Conservation (phyloP, 2,888 invertebrate species). For the Baronia brevicornis region DNA sequence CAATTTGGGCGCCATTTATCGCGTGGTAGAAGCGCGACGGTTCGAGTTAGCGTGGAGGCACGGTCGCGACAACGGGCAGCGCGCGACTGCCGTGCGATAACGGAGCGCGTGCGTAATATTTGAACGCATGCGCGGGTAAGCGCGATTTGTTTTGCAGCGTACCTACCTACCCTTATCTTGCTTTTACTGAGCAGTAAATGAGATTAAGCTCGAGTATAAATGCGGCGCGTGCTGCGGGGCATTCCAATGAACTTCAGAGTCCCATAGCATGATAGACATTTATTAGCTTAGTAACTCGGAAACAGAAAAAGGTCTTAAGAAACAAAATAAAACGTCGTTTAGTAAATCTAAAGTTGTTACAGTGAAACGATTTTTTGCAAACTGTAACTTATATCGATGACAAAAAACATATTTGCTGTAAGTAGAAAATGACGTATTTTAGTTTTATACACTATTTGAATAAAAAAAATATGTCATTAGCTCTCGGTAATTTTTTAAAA, state of each 20-base stretch:
- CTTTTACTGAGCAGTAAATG: constrained; percentile 42
- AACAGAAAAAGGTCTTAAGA: no score
- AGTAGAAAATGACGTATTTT: no score
- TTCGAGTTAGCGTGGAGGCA: constrained; percentile 28
- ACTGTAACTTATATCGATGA: no score
- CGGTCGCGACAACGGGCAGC: constrained; percentile 47
- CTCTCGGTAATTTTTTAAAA: no score
- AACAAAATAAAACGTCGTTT: no score
- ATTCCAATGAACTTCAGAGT: constrained; percentile 47
- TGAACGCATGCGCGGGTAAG: constrained; percentile 56
- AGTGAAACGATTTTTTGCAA: no score
- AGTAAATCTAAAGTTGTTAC: no score
- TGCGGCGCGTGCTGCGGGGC: constrained; percentile 45
- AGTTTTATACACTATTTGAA: no score
- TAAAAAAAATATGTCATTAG: no score
- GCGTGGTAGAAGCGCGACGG: constrained; percentile 50
- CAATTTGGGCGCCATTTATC: constrained; percentile 67
- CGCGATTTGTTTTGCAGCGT: constrained; percentile 64
- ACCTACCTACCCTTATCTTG: constrained; percentile 36
- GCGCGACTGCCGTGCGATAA: constrained; percentile 55
- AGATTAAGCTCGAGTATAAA: constrained; percentile 56
- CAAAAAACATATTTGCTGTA: no score
- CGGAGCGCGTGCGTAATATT: constrained; percentile 45
- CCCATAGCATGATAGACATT: constrained; percentile 42
- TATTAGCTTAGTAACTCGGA: constrained; percentile 37